These are phyloP conservation scores for Brachyptera risi DNA, from an alignment of 2,888 invertebrate genomes.

Conservation along the genomic window DNA sequence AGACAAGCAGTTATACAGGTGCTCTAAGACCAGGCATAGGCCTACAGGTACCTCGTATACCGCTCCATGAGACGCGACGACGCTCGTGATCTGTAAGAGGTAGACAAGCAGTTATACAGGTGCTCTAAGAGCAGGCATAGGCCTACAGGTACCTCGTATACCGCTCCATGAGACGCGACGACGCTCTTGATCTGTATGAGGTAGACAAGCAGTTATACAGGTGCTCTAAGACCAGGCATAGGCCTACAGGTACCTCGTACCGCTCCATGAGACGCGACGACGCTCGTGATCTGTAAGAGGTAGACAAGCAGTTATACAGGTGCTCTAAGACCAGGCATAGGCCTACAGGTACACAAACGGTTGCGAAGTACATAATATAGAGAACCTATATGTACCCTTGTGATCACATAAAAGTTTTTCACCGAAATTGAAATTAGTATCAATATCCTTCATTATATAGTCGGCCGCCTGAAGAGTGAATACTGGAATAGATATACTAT, in stretches of 20 bases:
- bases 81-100: constrained; percentile 63
- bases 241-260: constrained; percentile 89
- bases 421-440: too few species aligned
- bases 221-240: too few species aligned
- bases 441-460: too few species aligned
- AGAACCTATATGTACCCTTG: too few species aligned
- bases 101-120: not conserved
- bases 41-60: constrained; percentile 90
- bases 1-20: not conserved
- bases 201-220: not conserved
- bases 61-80: constrained; percentile 86
- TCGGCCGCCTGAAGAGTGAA: too few species aligned
- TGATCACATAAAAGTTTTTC: too few species aligned
- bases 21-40: too few species aligned
- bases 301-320: not conserved
- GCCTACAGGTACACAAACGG: too few species aligned
- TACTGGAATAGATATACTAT: too few species aligned
- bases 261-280: constrained; percentile 86
- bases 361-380: too few species aligned
- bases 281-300: constrained; percentile 66
- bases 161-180: constrained; percentile 84
- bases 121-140: not conserved
- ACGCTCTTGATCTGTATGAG: constrained; percentile 65
- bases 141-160: constrained; percentile 91
- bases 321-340: too few species aligned